These are phyloP conservation scores for Epinephelus coioides DNA, from an alignment of 2,797 vertebrate genomes.

Conservation along the genomic window DNA sequence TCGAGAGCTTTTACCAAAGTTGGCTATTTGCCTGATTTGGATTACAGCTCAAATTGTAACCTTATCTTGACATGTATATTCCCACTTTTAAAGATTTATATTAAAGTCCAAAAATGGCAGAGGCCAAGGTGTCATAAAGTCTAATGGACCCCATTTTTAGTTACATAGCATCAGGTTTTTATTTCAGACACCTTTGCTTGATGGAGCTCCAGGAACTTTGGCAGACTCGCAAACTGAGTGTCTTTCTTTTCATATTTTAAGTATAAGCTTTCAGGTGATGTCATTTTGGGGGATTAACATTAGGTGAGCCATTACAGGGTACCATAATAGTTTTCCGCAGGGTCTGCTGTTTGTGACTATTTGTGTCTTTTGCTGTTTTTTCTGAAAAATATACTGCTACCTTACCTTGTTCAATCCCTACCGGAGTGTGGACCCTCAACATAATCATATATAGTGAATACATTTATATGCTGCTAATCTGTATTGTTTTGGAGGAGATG, in stretches of 20 bases:
- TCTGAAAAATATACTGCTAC: neutral
- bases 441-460: neutral
- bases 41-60: constrained; percentile 29
- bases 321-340: neutral
- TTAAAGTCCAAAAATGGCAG: constrained; percentile 27
- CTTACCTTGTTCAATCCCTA: neutral
- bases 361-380: neutral
- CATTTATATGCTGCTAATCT: neutral
- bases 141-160: constrained; percentile 29
- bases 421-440: neutral
- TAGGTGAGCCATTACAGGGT: neutral
- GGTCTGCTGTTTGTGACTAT: neutral
- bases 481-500: neutral
- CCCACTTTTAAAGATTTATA: constrained; percentile 19
- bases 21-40: constrained; percentile 35
- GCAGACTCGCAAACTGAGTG: neutral
- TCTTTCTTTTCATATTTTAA: neutral
- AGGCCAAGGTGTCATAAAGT: neutral
- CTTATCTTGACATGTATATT: constrained; percentile 14
- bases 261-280: neutral
- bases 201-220: neutral
- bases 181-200: constrained; percentile 21
- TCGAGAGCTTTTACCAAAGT: constrained; percentile 42
- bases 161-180: constrained; percentile 21
- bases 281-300: neutral